Conservation (phyloP, 2,888 invertebrate genomes). For the Flexamia atlantica region DNA sequence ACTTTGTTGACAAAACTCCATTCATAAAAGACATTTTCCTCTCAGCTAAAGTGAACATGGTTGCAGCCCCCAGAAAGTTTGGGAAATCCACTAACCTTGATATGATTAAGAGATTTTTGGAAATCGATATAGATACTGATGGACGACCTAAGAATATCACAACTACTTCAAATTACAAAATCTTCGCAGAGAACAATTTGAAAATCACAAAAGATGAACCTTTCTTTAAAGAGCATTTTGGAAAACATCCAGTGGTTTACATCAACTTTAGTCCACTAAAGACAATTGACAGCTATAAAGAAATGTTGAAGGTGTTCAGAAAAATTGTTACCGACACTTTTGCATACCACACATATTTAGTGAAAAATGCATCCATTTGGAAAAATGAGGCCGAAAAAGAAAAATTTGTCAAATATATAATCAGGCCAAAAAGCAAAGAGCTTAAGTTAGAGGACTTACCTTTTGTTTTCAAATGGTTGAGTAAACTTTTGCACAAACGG, state of each 20-base stretch:
- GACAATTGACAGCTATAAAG: conserved; percentile 11
- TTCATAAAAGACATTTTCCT: conserved; percentile 39
- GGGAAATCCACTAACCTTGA: conserved; percentile 30
- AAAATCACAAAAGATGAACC: conserved; percentile 23
- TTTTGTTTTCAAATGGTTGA: conserved; percentile 26
- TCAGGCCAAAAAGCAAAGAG: not conserved
- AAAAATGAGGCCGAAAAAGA: conserved; percentile 13
- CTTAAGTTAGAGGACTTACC: conserved; percentile 8
- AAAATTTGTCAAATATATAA: conserved; percentile 16
- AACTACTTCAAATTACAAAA: conserved; percentile 17
- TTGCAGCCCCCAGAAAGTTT: conserved; percentile 14
- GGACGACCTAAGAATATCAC: conserved; percentile 14
- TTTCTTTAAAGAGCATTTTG: conserved; percentile 32
- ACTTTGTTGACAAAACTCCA: conserved; percentile 9
- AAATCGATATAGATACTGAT: not conserved
- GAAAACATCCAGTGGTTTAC: conserved; percentile 26
- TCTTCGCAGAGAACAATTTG: not conserved
- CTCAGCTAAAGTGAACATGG: conserved; percentile 17
- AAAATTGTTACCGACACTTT: conserved; percentile 1
- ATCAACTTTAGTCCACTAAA: not conserved
- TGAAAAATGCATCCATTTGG: conserved; percentile 13
- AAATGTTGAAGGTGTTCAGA: conserved; percentile 6
- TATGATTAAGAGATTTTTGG: conserved; percentile 31
- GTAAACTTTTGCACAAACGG: not conserved
- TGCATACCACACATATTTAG: conserved; percentile 28